These are phyloP conservation scores for Porites divaricata DNA, from an alignment of 92 coral and sea anemone genomes.

Conservation along the genomic window DNA sequence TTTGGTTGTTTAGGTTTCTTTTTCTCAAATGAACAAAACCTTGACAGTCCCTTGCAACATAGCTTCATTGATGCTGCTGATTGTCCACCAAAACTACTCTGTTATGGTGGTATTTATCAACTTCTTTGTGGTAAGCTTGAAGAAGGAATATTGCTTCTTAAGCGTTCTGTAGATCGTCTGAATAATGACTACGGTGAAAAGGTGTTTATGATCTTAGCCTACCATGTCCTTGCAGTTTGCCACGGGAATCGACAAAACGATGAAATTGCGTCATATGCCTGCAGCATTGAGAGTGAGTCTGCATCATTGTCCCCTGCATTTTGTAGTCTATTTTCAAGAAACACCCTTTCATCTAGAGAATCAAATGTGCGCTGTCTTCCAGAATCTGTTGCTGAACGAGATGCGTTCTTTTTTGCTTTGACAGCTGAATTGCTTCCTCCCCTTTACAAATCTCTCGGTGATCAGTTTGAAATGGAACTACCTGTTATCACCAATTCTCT, in stretches of 20 bases:
- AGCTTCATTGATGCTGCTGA: not conserved
- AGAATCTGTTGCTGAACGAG: not conserved
- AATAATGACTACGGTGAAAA: not conserved
- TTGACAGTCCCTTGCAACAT: conserved; percentile 22
- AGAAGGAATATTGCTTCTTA: conserved; percentile 7
- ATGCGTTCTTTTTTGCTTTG: conserved; percentile 6
- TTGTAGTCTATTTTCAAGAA: not conserved
- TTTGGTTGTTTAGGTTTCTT: conserved; percentile 6
- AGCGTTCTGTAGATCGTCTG: not conserved
- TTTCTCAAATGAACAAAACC: not conserved
- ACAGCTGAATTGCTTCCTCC: not conserved
- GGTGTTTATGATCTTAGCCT: conserved; percentile 4
- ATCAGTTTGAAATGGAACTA: not conserved
- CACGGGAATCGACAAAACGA: not conserved
- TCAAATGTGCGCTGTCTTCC: not conserved
- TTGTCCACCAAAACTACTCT: conserved; percentile 10
- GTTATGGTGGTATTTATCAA: conserved; percentile 7
- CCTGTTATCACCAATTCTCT: not conserved
- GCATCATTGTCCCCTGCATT: not conserved
- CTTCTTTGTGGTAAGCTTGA: conserved; percentile 7
- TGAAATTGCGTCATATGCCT: not conserved
- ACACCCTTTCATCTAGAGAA: not conserved
- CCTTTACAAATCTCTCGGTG: conserved; percentile 1
- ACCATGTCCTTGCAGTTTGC: conserved; percentile 26
- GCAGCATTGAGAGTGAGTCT: not conserved